phyloP scores from a whole-genome alignment of 1,140 invertebrate genomes.

The Leptinotarsa texana region DNA sequence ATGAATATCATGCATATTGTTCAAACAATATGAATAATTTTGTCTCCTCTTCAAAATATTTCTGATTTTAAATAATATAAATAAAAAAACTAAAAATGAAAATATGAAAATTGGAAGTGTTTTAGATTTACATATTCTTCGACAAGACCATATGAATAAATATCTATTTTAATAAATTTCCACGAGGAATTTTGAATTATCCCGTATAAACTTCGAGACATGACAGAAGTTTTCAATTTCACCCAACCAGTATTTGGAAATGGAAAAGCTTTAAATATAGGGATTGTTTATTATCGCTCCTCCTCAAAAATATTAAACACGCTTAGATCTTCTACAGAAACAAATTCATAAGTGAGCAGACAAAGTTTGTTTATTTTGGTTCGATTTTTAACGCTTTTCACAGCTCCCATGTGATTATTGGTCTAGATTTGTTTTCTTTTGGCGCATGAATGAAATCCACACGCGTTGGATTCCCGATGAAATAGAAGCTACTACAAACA shows the following conservation, averaged over 20 bases:
- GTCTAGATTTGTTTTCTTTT: background rate
- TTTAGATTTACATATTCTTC: too few species aligned
- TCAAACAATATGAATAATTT: too few species aligned
- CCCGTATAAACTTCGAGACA: background rate
- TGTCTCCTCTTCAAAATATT: too few species aligned
- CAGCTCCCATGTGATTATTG: constrained; percentile 5
- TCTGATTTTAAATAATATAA: too few species aligned
- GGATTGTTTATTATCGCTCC: constrained; percentile 2
- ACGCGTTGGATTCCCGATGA: background rate
- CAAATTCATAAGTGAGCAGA: constrained; percentile 1
- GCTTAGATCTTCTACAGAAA: background rate
- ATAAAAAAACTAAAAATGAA: too few species aligned
- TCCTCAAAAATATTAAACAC: background rate
- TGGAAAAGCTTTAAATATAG: background rate
- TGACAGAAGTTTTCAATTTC: background rate
- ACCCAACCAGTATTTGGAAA: background rate
- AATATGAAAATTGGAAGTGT: too few species aligned
- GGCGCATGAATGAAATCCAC: background rate
- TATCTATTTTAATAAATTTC: too few species aligned
- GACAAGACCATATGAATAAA: too few species aligned
- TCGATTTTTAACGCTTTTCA: constrained; percentile 3
- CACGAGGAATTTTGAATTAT: background rate
- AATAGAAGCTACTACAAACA: constrained; percentile 13
- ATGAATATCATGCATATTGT: too few species aligned
- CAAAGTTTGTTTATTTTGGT: constrained; percentile 2